Percentiles rank a stretch among this genome's conserved stretches.
Evolutionary conservation across 1,140 invertebrate species (phyloP).

Genomic region (Cryptotermes secundus): DNA sequence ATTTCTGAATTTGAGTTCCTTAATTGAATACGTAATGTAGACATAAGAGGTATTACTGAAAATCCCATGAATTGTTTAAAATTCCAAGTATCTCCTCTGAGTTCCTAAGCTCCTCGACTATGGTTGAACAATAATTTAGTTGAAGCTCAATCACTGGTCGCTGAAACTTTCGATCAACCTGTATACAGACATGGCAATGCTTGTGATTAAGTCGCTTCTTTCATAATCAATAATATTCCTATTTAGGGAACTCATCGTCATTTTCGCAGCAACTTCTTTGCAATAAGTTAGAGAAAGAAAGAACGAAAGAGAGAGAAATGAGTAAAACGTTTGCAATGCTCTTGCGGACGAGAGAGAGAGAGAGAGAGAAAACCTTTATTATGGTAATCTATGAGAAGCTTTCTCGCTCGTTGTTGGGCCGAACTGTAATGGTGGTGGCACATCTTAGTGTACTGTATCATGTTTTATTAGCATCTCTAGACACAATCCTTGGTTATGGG

Average conservation of each 20-base stretch:
- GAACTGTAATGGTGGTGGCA: constrained; percentile 19
- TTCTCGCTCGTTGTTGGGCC: neutral
- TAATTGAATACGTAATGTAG: no score
- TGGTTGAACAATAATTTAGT: no score
- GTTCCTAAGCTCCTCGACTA: no score
- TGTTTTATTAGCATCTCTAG: constrained; percentile 29
- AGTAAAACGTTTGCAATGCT: neutral
- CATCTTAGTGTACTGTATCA: constrained; percentile 28
- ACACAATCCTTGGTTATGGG: constrained; percentile 31
- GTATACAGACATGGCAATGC: neutral
- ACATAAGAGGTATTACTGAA: no score
- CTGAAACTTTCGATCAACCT: neutral
- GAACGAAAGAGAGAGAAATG: neutral
- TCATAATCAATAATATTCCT: constrained; percentile 1
- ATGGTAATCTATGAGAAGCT: constrained; percentile 27
- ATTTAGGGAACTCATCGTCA: neutral
- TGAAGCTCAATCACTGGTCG: no score
- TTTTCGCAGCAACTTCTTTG: constrained; percentile 4
- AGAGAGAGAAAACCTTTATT: constrained; percentile 18
- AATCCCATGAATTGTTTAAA: no score
- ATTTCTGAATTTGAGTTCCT: no score
- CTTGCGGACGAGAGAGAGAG: neutral
- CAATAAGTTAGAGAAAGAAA: neutral
- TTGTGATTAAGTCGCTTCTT: neutral
- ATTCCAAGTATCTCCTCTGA: no score